phyloP scores from a whole-genome alignment of 2,113 vertebrate genomes.

The Cichladusa arquata region DNA sequence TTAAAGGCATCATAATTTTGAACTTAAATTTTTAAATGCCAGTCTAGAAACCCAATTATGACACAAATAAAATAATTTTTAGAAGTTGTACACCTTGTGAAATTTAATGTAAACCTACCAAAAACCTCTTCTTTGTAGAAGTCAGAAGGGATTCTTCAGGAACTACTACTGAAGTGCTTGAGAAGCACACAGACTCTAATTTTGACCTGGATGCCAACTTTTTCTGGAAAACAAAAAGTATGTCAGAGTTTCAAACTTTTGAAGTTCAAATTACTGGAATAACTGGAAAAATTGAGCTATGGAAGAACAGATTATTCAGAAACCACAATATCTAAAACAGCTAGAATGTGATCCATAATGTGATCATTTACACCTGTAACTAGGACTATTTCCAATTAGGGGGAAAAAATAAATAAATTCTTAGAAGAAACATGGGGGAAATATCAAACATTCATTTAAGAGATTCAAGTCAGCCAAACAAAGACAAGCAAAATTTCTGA shows the following conservation, averaged over 20 bases:
- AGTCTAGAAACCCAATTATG: background rate
- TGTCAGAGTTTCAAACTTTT: background rate
- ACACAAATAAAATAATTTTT: slow-evolving; percentile 39
- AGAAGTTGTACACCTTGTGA: background rate
- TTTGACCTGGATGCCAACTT: background rate
- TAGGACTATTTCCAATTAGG: background rate
- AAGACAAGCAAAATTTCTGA: background rate
- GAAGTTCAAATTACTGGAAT: background rate
- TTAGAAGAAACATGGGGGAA: background rate
- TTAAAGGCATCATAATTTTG: background rate
- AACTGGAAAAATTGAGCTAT: background rate
- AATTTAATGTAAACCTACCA: slow-evolving; percentile 29
- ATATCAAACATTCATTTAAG: background rate
- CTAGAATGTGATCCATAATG: background rate
- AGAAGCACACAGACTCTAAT: background rate
- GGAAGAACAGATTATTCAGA: background rate
- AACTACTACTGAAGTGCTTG: background rate
- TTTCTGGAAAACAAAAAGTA: background rate
- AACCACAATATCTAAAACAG: background rate
- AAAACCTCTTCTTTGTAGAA: slow-evolving; percentile 24
- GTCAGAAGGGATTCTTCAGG: background rate
- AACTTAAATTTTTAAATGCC: background rate
- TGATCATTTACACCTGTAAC: background rate
- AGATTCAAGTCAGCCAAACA: background rate
- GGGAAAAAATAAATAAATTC: background rate